Percentiles rank a stretch among this genome's conserved stretches.
Evolutionary conservation across 1,140 invertebrate genomes (phyloP).

Genomic region (Heliothis subflexa): DNA sequence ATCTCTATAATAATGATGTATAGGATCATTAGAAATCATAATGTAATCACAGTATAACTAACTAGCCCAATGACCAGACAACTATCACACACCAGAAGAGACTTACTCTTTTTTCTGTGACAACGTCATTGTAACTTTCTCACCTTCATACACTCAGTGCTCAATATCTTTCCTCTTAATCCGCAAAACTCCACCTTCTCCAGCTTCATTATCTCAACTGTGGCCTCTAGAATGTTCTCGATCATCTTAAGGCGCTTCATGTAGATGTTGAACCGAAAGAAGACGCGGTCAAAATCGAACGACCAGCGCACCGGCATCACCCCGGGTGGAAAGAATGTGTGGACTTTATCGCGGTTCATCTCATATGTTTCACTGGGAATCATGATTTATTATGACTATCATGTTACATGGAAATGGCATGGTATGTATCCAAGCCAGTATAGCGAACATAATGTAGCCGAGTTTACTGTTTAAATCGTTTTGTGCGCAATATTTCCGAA

Average conservation of each 20-base stretch:
- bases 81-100: too few species aligned
- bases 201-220: constrained; percentile 93
- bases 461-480: too few species aligned
- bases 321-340: constrained; percentile 77
- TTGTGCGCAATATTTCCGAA: too few species aligned
- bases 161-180: constrained; percentile 90
- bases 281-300: constrained; percentile 91
- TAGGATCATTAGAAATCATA: too few species aligned
- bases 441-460: too few species aligned
- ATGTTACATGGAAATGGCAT: too few species aligned
- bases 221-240: constrained; percentile 90
- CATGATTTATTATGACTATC: too few species aligned
- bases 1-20: too few species aligned
- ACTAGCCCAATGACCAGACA: too few species aligned
- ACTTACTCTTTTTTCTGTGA: too few species aligned
- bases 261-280: constrained; percentile 90
- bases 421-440: too few species aligned
- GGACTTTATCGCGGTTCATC: constrained; percentile 81
- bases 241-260: constrained; percentile 87
- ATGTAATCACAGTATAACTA: too few species aligned
- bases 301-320: constrained; percentile 89
- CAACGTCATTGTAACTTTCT: not conserved
- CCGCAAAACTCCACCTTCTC: constrained; percentile 95
- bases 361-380: constrained; percentile 76
- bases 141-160: constrained; percentile 85